phyloP scores from a whole-genome alignment of 1,140 invertebrate genomes.

The Lasaia peninsularis region DNA sequence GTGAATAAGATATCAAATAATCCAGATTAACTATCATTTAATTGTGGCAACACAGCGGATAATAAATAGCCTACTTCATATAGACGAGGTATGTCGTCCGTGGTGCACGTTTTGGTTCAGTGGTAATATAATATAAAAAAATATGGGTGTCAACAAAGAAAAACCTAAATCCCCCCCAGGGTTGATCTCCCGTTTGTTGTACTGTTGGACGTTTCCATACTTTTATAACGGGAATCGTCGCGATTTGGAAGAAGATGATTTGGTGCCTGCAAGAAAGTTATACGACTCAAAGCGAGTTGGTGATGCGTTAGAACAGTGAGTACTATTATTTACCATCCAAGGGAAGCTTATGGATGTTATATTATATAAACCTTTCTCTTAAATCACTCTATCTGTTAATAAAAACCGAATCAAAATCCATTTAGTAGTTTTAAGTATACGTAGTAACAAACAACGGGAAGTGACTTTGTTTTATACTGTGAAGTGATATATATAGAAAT shows the following conservation, averaged over 20 bases:
- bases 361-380: too few species aligned
- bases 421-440: too few species aligned
- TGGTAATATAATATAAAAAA: conserved; percentile 25
- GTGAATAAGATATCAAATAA: conserved; percentile 31
- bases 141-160: conserved; percentile 23
- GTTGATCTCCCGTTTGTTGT: conserved; percentile 50
- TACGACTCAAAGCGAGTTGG: conserved; percentile 78
- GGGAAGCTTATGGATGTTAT: too few species aligned
- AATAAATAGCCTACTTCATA: conserved; percentile 25
- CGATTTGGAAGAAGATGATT: conserved; percentile 82
- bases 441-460: too few species aligned
- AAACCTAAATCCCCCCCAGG: conserved; percentile 30
- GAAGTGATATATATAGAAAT: too few species aligned
- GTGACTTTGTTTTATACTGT: too few species aligned
- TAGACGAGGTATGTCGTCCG: conserved; percentile 26
- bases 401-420: too few species aligned
- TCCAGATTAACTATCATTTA: conserved; percentile 36
- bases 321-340: conserved; percentile 7
- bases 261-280: conserved; percentile 78
- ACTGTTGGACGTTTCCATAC: conserved; percentile 80
- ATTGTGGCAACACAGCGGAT: conserved; percentile 20
- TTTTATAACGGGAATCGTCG: conserved; percentile 81
- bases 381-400: too few species aligned
- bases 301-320: conserved; percentile 80
- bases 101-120: conserved; percentile 22